Conservation (phyloP, 1,140 invertebrate genomes). For the Popillia japonica region DNA sequence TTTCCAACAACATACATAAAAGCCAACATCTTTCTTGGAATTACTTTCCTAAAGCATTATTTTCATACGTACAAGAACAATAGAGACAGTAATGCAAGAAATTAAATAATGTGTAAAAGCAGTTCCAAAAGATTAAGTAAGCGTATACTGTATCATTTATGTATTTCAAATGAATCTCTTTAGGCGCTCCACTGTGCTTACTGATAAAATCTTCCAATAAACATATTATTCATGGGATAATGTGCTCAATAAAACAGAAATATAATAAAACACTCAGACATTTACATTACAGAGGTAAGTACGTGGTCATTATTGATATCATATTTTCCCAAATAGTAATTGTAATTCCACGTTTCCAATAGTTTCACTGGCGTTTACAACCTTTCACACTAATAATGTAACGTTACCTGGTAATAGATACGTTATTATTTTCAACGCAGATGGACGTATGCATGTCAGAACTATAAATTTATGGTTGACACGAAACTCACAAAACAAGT, state of each 20-base stretch:
- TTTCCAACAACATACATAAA: too few relatives aligned
- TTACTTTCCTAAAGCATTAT: too few relatives aligned
- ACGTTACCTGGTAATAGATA: slow-evolving; percentile 12
- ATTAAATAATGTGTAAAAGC: too few relatives aligned
- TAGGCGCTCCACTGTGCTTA: too few relatives aligned
- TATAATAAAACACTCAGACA: background rate
- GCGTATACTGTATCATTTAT: too few relatives aligned
- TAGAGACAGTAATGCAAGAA: too few relatives aligned
- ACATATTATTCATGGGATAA: background rate
- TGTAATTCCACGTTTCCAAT: background rate
- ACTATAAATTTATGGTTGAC: background rate
- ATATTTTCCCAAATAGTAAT: background rate
- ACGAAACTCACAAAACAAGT: background rate
- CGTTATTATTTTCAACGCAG: background rate
- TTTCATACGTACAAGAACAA: too few relatives aligned
- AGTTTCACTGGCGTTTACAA: background rate
- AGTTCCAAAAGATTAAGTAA: too few relatives aligned
- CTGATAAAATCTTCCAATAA: background rate
- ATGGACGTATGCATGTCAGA: background rate
- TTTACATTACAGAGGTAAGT: background rate
- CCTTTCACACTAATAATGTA: slow-evolving; percentile 1
- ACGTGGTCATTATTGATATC: background rate
- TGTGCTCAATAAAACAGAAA: background rate
- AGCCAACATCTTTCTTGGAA: too few relatives aligned
- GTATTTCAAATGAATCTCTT: too few relatives aligned